A percentile compares a stretch with the other conserved stretches of the same genome.
Conservation (phyloP, 2,797 vertebrate species). For the Falco novaeseelandiae region DNA sequence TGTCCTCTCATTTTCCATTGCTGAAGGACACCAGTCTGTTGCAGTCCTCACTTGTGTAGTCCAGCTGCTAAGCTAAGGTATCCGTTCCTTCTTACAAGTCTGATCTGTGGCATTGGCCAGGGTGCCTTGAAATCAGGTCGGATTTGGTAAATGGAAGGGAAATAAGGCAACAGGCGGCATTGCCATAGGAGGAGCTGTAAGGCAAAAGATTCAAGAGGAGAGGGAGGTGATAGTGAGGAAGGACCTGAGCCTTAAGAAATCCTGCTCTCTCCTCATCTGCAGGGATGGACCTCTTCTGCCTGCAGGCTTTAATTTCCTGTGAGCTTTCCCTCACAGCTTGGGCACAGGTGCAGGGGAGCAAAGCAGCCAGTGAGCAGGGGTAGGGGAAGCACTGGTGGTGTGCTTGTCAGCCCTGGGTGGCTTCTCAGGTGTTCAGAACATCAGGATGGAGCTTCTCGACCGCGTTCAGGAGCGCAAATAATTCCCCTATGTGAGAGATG, state of each 20-base stretch:
- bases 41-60: neutral
- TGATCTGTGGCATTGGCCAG: neutral
- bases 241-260: neutral
- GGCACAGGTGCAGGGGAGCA: neutral
- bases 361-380: neutral
- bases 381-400: neutral
- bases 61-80: neutral
- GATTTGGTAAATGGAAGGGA: neutral
- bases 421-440: neutral
- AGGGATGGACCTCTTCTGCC: neutral
- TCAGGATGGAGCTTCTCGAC: neutral
- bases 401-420: neutral
- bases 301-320: neutral
- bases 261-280: neutral
- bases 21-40: neutral
- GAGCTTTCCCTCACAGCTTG: neutral
- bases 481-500: fast-evolving
- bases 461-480: neutral
- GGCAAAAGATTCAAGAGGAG: neutral
- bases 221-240: neutral
- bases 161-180: neutral
- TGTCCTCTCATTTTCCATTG: neutral
- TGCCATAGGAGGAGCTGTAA: neutral
- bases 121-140: neutral
- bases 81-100: neutral